A percentile compares a stretch with the other conserved stretches of the same genome.
Evolutionary conservation across 2,113 vertebrate genomes (phyloP).

Genomic region (Ellobius talpinus): DNA sequence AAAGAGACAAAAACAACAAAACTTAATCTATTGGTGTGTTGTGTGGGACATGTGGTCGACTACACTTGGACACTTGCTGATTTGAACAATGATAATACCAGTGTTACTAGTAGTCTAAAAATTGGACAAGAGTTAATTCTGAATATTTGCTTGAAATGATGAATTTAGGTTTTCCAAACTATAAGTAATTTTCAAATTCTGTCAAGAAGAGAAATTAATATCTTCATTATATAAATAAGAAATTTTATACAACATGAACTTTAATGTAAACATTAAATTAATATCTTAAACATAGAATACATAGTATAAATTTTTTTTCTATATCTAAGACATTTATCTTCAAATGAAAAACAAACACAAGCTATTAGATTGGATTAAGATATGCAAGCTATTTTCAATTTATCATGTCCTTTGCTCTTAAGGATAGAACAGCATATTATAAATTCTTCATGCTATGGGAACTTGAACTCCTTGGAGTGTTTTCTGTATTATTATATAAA

Average conservation of each 20-base stretch:
- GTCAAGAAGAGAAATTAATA: neutral
- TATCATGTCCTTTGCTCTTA: constrained; percentile 62
- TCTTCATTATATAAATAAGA: constrained; percentile 7
- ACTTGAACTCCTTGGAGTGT: constrained; percentile 66
- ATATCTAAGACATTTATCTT: constrained; percentile 7
- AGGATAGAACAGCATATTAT: constrained; percentile 56
- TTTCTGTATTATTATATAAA: constrained; percentile 68
- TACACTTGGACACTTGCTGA: neutral
- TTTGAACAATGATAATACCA: neutral
- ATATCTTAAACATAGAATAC: neutral
- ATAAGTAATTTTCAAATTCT: constrained; percentile 25
- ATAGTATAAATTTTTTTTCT: neutral
- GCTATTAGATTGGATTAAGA: constrained; percentile 31
- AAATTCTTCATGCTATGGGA: constrained; percentile 61
- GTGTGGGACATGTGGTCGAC: neutral
- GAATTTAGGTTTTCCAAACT: neutral
- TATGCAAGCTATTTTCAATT: constrained; percentile 28
- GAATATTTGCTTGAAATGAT: neutral
- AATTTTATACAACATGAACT: neutral
- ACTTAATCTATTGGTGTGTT: neutral
- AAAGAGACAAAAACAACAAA: neutral
- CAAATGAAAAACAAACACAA: constrained; percentile 46
- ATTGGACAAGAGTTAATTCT: neutral
- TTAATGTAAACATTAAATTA: constrained; percentile 42
- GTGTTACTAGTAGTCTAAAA: neutral